phyloP scores from a whole-genome alignment of 2,113 vertebrate species.

The Rattus rattus region DNA sequence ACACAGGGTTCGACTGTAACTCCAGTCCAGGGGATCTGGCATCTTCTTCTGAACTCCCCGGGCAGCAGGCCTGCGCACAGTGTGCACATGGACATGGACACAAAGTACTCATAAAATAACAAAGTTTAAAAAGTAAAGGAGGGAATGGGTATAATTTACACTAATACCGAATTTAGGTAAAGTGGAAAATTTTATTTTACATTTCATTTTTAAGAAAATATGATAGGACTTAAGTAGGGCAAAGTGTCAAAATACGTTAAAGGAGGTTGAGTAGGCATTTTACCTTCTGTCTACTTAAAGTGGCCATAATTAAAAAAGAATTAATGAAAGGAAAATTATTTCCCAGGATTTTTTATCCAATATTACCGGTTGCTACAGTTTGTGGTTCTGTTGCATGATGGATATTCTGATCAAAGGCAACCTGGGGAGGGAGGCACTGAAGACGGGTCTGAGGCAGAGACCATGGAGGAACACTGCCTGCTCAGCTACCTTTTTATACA shows the following conservation, averaged over 20 bases:
- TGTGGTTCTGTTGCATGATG: neutral
- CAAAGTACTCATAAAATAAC: neutral
- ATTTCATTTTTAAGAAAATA: neutral
- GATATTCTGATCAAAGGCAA: neutral
- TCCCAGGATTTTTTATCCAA: neutral
- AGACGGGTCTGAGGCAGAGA: neutral
- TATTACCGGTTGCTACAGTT: neutral
- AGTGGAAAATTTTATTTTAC: neutral
- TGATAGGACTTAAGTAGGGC: neutral
- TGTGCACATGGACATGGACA: neutral
- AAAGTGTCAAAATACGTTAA: neutral
- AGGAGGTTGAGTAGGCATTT: neutral
- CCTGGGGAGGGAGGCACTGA: neutral
- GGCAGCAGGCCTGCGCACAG: neutral
- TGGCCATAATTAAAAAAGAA: neutral
- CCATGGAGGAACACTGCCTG: neutral
- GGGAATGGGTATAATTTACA: neutral
- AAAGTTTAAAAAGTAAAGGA: neutral
- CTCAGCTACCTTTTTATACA: neutral
- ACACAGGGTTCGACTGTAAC: neutral
- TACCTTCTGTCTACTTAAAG: slow-evolving; percentile 10
- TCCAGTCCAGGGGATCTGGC: neutral
- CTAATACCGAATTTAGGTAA: neutral
- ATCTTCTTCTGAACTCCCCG: neutral
- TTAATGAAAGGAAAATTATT: neutral